phyloP scores from a whole-genome alignment of 2,113 vertebrate species.

The Hassar affinis region DNA sequence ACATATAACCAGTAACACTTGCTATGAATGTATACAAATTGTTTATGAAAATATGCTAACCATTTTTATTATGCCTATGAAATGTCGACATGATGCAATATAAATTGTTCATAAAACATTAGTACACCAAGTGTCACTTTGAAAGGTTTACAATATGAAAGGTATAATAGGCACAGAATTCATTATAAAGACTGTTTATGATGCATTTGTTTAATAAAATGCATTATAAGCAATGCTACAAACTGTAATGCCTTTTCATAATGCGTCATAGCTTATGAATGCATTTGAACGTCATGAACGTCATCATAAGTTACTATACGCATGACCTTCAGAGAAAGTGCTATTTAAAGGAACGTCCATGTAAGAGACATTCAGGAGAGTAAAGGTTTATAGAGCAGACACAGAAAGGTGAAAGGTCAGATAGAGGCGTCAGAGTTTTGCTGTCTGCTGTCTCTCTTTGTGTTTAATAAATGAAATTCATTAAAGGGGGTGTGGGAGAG shows the following conservation, averaged over 20 bases:
- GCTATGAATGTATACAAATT: no score
- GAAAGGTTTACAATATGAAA: background rate
- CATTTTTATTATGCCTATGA: background rate
- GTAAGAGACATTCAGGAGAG: slow-evolving; percentile 35
- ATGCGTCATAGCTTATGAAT: background rate
- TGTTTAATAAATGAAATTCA: slow-evolving; percentile 73
- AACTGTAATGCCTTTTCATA: background rate
- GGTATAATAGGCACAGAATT: background rate
- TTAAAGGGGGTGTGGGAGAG: slow-evolving; percentile 65
- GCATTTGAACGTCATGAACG: background rate
- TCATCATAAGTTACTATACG: background rate
- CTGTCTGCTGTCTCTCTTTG: slow-evolving; percentile 52
- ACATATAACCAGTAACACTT: no score
- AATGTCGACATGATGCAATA: background rate
- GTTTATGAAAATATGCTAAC: background rate
- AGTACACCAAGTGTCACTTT: background rate
- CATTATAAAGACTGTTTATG: no score
- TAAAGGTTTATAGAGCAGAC: slow-evolving; percentile 52
- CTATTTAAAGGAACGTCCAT: background rate
- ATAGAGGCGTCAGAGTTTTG: slow-evolving; percentile 57
- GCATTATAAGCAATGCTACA: background rate
- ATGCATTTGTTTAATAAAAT: no score
- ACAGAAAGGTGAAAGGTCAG: slow-evolving; percentile 64
- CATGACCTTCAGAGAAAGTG: background rate
- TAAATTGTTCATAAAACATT: background rate